Evolutionary conservation across 2,888 invertebrate species (phyloP).

Genomic region (Andrena trimmerana): DNA sequence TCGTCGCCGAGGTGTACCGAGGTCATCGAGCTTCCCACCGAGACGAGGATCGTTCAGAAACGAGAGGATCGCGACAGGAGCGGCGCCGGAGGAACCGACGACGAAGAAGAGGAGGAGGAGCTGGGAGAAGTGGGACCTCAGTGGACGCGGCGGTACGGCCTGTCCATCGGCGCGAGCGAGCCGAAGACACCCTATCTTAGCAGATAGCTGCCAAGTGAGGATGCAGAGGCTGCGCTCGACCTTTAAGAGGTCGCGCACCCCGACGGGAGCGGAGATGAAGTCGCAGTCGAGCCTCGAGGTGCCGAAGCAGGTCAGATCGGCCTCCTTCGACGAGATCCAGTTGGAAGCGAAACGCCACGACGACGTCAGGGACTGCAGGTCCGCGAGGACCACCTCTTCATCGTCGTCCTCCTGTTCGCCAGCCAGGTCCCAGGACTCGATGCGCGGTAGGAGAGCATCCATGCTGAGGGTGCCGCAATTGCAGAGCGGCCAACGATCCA

Average conservation of each 20-base stretch:
- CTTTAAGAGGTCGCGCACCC: constrained; percentile 94
- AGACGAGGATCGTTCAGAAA: constrained; percentile 59
- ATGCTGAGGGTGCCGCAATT: constrained; percentile 89
- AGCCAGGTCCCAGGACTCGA: constrained; percentile 76
- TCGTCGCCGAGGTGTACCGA: constrained; percentile 65
- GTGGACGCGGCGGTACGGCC: constrained; percentile 2
- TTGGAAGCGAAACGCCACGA: constrained; percentile 90
- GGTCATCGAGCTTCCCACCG: constrained; percentile 61
- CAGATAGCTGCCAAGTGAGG: constrained; percentile 84
- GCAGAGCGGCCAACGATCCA: constrained; percentile 89
- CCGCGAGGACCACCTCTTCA: constrained; percentile 70
- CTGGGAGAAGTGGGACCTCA: neutral
- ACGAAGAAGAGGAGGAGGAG: constrained; percentile 54
- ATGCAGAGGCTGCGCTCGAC: constrained; percentile 94
- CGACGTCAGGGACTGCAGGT: constrained; percentile 52
- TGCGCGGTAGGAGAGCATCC: constrained; percentile 64
- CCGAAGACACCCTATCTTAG: constrained; percentile 1
- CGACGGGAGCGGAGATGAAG: constrained; percentile 96
- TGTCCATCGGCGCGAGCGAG: constrained; percentile 20
- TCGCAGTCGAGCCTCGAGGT: constrained; percentile 96
- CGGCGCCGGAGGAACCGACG: constrained; percentile 47
- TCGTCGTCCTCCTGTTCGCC: constrained; percentile 81
- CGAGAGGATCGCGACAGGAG: constrained; percentile 37
- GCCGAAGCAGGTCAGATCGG: constrained; percentile 95
- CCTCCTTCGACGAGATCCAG: constrained; percentile 96